Percentiles rank a stretch among this genome's conserved stretches.
Evolutionary conservation across 2,888 invertebrate species (phyloP).

Genomic region (Cerastis rubricosa): DNA sequence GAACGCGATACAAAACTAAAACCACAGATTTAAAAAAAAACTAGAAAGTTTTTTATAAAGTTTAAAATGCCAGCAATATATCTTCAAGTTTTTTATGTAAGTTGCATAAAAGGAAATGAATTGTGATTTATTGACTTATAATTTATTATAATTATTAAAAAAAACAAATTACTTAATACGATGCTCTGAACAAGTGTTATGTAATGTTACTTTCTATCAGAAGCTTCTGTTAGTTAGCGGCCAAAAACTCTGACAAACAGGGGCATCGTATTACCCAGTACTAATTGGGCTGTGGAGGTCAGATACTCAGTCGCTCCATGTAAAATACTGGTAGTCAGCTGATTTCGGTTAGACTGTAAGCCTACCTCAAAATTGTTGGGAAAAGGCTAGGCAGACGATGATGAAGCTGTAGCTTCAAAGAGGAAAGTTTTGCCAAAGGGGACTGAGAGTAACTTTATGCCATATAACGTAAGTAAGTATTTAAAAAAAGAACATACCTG

Average conservation of each 20-base stretch:
- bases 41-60: neutral
- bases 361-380: too few species aligned
- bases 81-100: neutral
- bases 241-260: too few species aligned
- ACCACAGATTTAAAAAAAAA: neutral
- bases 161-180: neutral
- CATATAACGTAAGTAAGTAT: neutral
- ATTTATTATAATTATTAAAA: conserved; percentile 2
- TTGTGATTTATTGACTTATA: neutral
- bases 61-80: neutral
- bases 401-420: neutral
- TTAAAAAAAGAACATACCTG: conserved; percentile 84
- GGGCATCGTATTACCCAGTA: too few species aligned
- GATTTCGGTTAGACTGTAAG: too few species aligned
- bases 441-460: neutral
- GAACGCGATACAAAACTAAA: neutral
- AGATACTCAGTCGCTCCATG: too few species aligned
- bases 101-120: neutral
- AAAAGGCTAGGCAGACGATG: too few species aligned
- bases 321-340: too few species aligned
- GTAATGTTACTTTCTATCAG: neutral
- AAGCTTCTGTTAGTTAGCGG: too few species aligned
- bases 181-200: neutral
- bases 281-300: too few species aligned
- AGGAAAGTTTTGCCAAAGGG: neutral